Percentiles rank a stretch among this genome's conserved stretches.
phyloP scores from a whole-genome alignment of 2,888 invertebrate species.

The Adela reaumurella region DNA sequence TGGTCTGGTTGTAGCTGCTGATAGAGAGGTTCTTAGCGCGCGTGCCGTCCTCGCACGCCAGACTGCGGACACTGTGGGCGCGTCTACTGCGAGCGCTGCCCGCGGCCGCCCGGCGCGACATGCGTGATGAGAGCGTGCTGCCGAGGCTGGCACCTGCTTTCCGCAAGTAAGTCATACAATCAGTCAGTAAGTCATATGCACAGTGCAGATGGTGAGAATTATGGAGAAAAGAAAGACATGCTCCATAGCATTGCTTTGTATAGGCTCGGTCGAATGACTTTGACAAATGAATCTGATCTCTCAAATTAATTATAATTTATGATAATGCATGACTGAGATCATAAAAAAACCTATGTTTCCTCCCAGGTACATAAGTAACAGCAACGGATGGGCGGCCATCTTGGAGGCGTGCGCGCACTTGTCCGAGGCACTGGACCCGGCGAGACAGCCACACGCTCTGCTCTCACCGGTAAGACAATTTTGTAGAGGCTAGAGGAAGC shows the following conservation, averaged over 20 bases:
- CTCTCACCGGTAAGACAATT: slow-evolving; percentile 30
- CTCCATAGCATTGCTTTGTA: too few species aligned
- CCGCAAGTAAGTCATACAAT: slow-evolving; percentile 52
- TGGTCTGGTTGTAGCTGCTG: slow-evolving; percentile 57
- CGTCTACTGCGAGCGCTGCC: slow-evolving; percentile 58
- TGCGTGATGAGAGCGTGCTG: slow-evolving; percentile 52
- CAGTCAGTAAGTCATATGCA: too few species aligned
- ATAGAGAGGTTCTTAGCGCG: slow-evolving; percentile 65
- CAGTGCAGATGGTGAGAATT: too few species aligned
- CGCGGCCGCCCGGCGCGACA: slow-evolving; percentile 53
- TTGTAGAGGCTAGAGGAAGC: too few species aligned
- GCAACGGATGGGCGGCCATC: slow-evolving; percentile 37
- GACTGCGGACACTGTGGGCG: slow-evolving; percentile 58
- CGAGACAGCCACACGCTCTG: slow-evolving; percentile 35
- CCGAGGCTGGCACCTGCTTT: slow-evolving; percentile 56
- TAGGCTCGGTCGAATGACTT: too few species aligned
- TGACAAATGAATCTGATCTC: too few species aligned
- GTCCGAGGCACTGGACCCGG: slow-evolving; percentile 37
- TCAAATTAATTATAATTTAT: too few species aligned
- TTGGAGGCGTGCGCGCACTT: slow-evolving; percentile 34
- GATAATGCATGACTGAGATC: too few species aligned
- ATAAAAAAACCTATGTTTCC: too few species aligned
- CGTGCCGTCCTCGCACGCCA: slow-evolving; percentile 42
- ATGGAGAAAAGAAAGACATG: too few species aligned
- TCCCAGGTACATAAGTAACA: slow-evolving; percentile 35